Evolutionary conservation across 2,888 invertebrate species (phyloP), one percentile per base, ranked within the genome.

Genomic region (Blera fallax): DNA sequence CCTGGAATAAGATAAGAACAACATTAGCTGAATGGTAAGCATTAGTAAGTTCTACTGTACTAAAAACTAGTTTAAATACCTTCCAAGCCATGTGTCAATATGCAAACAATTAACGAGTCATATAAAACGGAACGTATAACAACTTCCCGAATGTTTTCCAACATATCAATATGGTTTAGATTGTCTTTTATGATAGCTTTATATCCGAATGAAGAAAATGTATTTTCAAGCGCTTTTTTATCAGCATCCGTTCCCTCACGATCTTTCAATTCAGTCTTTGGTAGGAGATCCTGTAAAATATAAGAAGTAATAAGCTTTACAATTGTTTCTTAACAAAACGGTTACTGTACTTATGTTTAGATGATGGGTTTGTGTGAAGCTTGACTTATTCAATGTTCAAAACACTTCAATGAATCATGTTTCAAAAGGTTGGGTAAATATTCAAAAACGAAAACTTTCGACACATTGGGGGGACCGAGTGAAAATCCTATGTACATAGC

Each of bases 21-120:
- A n/a, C n/a, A n/a, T n/a, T 24, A 3, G 24, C 4, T 24, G 24
- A 24, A 4, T 4, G 24, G 24, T 3, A 24, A 24, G 24, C 24
- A 24, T 24, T 16, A 2, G 1, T 43, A 21, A 32, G 7, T 34
- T 16, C 0, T 18, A 50, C 14, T 45, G 62, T 32, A 16, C 1
- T 21, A 1, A 16, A 14, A 14, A 29, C 43, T 29, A 32, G 4
- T n/a, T 29, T 52, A 48, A 24, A 52, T 37, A 89, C 90, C 91
- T 80, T 91, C 89, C 69, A 89, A 87, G 0, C 92, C 92, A 87
- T 92, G 92, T 4, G 91, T 90, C 43, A 92, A 76, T 60, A 92
- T 90, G 79, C 90, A 91, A 5, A 92, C 89, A 77, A 92, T 89
- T 11, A 92, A 52, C 0, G 92, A 92, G 79, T 92, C 91, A 18